These are phyloP conservation scores for Drosophila mayri DNA, from an alignment of 1,140 invertebrate species.

Conservation along the genomic window DNA sequence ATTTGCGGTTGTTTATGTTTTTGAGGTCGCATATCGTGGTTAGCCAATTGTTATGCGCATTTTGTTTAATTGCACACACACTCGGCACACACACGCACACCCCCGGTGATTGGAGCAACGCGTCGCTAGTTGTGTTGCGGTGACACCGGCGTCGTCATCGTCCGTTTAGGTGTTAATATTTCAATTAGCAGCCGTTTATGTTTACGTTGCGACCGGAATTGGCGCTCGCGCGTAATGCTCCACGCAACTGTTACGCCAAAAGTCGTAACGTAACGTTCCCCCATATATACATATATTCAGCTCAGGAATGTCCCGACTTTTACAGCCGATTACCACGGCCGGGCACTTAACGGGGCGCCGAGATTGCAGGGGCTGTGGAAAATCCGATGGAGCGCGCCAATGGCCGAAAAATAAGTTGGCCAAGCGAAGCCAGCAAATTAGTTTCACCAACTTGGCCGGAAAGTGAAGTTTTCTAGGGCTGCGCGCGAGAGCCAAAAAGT, in stretches of 20 bases:
- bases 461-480: slow-evolving; percentile 30
- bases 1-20: slow-evolving; percentile 80
- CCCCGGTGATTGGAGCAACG: slow-evolving; percentile 8
- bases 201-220: slow-evolving; percentile 60
- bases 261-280: slow-evolving; percentile 36
- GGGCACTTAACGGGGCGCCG: slow-evolving; percentile 9
- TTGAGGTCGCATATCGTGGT: slow-evolving; percentile 78
- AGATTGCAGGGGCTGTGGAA: slow-evolving; percentile 30
- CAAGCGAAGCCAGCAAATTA: slow-evolving; percentile 35
- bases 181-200: slow-evolving; percentile 77
- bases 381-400: slow-evolving; percentile 1
- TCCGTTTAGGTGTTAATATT: slow-evolving; percentile 76
- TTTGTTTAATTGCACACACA: slow-evolving; percentile 74
- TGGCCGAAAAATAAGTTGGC: slow-evolving; percentile 16
- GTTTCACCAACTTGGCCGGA: slow-evolving; percentile 33
- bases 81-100: slow-evolving; percentile 10
- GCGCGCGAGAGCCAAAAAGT: slow-evolving; percentile 14
- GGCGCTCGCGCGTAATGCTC: slow-evolving; percentile 47
- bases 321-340: slow-evolving; percentile 53
- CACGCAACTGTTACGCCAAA: slow-evolving; percentile 70
- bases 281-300: background rate
- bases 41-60: slow-evolving; percentile 77
- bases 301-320: slow-evolving; percentile 19
- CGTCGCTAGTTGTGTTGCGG: slow-evolving; percentile 22
- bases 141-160: slow-evolving; percentile 40